phyloP scores from a whole-genome alignment of 2,797 vertebrate species.

The Paratrypauchen microcephalus region DNA sequence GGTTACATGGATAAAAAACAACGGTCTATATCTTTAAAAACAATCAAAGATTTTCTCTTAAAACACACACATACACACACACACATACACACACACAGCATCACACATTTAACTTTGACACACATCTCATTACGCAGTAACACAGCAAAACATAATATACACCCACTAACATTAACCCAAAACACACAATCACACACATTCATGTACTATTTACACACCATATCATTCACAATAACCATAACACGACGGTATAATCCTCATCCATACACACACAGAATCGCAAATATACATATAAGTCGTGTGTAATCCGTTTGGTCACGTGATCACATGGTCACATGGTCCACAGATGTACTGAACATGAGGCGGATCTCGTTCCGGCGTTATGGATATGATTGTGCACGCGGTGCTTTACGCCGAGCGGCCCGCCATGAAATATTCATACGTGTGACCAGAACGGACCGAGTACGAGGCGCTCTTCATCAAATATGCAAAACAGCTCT shows the following conservation, averaged over 20 bases:
- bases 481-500: constrained; percentile 2
- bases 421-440: not conserved
- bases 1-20: no score
- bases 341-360: not conserved
- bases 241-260: not conserved
- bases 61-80: no score
- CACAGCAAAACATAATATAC: no score
- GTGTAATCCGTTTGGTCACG: not conserved
- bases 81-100: no score
- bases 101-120: no score
- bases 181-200: no score
- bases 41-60: no score
- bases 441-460: not conserved
- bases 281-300: not conserved
- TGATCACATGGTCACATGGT: not conserved
- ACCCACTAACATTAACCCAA: no score
- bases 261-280: not conserved
- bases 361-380: not conserved
- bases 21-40: no score
- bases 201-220: no score
- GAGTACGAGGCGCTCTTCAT: not conserved
- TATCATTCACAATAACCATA: no score
- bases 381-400: not conserved
- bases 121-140: no score
- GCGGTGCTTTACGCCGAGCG: not conserved